Percentiles rank a stretch among this genome's conserved stretches.
Conservation (phyloP, 2,888 invertebrate species). For the Vesta saturnalis region DNA sequence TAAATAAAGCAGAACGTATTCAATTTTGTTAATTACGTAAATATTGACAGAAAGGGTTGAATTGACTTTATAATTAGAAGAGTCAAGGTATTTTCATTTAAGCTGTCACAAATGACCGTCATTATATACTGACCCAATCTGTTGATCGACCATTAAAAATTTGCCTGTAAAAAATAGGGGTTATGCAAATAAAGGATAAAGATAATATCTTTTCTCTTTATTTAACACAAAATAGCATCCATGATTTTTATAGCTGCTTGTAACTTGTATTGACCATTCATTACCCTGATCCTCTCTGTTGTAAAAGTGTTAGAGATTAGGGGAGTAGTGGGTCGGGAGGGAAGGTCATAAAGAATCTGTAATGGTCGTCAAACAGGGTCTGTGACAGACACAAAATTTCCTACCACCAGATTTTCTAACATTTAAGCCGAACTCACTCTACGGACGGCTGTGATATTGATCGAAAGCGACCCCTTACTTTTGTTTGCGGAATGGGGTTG, state of each 20-base stretch:
- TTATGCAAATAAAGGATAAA: too few species aligned
- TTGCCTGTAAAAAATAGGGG: too few species aligned
- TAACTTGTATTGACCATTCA: slow-evolving; percentile 36
- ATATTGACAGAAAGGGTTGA: too few species aligned
- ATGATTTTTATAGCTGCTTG: slow-evolving; percentile 34
- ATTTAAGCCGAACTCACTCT: neutral
- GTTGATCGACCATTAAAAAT: too few species aligned
- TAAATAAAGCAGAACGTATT: too few species aligned
- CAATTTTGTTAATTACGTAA: too few species aligned
- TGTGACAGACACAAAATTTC: slow-evolving; percentile 27
- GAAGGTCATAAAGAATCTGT: slow-evolving; percentile 60
- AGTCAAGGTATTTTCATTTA: too few species aligned
- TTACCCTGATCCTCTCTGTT: slow-evolving; percentile 31
- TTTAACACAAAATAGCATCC: slow-evolving; percentile 10
- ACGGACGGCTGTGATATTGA: slow-evolving; percentile 1
- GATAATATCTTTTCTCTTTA: too few species aligned
- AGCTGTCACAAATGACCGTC: too few species aligned
- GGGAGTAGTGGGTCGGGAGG: slow-evolving; percentile 39
- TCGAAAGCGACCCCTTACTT: neutral
- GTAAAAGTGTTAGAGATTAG: slow-evolving; percentile 38
- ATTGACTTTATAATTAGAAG: too few species aligned
- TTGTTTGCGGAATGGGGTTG: neutral
- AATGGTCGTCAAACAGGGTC: slow-evolving; percentile 54
- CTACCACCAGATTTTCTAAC: neutral
- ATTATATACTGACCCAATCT: too few species aligned